Evolutionary conservation across 1,140 invertebrate species (phyloP), one percentile per base, ranked within the genome.

Genomic region (Cotesia typhae): DNA sequence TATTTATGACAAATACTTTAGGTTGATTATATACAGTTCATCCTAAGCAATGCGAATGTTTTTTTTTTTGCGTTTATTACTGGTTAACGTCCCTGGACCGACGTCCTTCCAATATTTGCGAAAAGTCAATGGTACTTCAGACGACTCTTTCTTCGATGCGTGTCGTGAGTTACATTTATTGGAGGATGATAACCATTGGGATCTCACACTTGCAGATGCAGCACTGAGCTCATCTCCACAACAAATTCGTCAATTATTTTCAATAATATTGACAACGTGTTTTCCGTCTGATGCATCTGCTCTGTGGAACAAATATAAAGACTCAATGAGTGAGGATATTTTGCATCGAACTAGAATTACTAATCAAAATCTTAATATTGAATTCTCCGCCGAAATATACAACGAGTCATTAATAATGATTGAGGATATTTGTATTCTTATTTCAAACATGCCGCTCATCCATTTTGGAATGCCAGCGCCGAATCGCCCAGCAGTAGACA

Each of bases 31-130:
- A 28, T 28, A 28, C 20, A 28, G 20, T 28, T 28, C 20, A 28
- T 28, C 20, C 20, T 28, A 28, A 28, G 20, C 20, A 28, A 52
- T 72, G 79, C 67, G 82, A 88, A 78, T 88, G 85, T 72, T 89
- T 80, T 71, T 14, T 14, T 86, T 83, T 82, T 81, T 88, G 69
- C 82, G 83, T 35, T 72, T 89, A 66, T 72, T 88, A 17, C 77
- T 88, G 67, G 73, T 81, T 14, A 81, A 85, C 77, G 82, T 89
- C 36, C 80, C 76, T 70, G 87, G 87, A 3, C 83, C 86, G 74
- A 87, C 77, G 69, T 86, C 80, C 63, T 88, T 88, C 74, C n/a
- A 80, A 76, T n/a, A 83, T 76, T 74, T 89, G 65, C 75, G 77
- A 83, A 88, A 81, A 65, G 79, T 87, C 72, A 72, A 87, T 81